These are phyloP conservation scores for Thalpophila matura DNA, from an alignment of 2,888 invertebrate species.

Conservation along the genomic window DNA sequence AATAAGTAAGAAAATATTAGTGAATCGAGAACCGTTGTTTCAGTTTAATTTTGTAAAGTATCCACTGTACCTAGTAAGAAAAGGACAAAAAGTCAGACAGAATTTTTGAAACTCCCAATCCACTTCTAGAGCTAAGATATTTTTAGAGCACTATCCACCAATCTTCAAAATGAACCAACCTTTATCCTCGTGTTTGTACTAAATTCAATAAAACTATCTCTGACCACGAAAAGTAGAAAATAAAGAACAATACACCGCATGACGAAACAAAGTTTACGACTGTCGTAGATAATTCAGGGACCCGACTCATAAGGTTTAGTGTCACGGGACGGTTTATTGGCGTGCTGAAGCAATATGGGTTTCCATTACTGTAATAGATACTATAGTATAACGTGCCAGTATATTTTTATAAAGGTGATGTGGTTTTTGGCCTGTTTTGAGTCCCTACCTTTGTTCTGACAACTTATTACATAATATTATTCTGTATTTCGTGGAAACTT, in stretches of 20 bases:
- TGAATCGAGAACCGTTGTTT: neutral
- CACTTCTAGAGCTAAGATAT: slow-evolving; percentile 2
- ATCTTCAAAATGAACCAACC: slow-evolving; percentile 28
- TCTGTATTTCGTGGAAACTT: neutral
- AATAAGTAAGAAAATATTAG: neutral
- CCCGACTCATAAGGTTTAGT: slow-evolving; percentile 65
- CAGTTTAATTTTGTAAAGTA: slow-evolving; percentile 5
- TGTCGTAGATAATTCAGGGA: slow-evolving; percentile 68
- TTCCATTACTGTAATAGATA: slow-evolving; percentile 67
- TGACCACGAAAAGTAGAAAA: slow-evolving; percentile 55
- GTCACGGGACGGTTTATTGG: slow-evolving; percentile 65
- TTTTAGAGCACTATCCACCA: slow-evolving; percentile 23
- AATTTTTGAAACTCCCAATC: slow-evolving; percentile 27
- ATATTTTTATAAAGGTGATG: slow-evolving; percentile 39
- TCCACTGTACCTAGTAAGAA: slow-evolving; percentile 19
- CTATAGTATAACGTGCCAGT: slow-evolving; percentile 35
- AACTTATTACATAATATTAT: neutral
- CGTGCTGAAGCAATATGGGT: slow-evolving; percentile 62
- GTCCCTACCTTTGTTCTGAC: neutral
- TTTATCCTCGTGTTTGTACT: slow-evolving; percentile 35
- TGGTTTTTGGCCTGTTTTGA: slow-evolving; percentile 4
- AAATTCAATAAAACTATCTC: slow-evolving; percentile 61
- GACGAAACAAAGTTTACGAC: slow-evolving; percentile 69
- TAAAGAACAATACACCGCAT: slow-evolving; percentile 61
- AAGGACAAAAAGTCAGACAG: neutral